phyloP scores from a whole-genome alignment of 35 echinoderm and acorn worm genomes.

The Strongylocentrotus purpuratus region DNA sequence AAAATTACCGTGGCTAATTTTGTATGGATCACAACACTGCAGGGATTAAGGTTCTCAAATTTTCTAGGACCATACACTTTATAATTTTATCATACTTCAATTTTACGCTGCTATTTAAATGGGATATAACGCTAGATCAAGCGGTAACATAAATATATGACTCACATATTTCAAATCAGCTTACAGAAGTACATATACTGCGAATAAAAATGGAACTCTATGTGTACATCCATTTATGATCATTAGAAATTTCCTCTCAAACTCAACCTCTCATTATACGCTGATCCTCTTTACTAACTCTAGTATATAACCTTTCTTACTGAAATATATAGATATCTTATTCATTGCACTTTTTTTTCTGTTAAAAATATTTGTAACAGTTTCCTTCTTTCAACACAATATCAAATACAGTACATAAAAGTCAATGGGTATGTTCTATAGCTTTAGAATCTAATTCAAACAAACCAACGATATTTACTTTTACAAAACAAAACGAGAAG shows the following conservation, averaged over 20 bases:
- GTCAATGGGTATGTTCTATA: too few species aligned
- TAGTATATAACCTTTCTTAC: background rate
- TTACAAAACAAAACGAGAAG: too few species aligned
- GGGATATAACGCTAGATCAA: background rate
- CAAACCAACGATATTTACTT: too few species aligned
- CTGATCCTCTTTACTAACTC: background rate
- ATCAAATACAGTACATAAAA: background rate
- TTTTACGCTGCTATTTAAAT: background rate
- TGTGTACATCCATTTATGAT: background rate
- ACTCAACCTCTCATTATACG: background rate
- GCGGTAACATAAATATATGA: background rate
- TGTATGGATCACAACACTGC: background rate
- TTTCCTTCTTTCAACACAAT: background rate
- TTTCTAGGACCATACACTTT: background rate
- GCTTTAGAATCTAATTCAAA: too few species aligned
- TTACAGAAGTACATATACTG: background rate
- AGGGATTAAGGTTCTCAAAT: background rate
- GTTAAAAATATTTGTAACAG: background rate
- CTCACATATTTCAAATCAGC: background rate
- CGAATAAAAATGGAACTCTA: background rate
- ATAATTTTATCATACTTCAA: background rate
- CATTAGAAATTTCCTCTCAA: background rate
- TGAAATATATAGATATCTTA: conserved; percentile 14
- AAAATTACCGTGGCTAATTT: background rate
- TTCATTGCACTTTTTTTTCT: background rate